Conservation (phyloP, 2,888 invertebrate genomes). For the Ormyrus labotus region DNA sequence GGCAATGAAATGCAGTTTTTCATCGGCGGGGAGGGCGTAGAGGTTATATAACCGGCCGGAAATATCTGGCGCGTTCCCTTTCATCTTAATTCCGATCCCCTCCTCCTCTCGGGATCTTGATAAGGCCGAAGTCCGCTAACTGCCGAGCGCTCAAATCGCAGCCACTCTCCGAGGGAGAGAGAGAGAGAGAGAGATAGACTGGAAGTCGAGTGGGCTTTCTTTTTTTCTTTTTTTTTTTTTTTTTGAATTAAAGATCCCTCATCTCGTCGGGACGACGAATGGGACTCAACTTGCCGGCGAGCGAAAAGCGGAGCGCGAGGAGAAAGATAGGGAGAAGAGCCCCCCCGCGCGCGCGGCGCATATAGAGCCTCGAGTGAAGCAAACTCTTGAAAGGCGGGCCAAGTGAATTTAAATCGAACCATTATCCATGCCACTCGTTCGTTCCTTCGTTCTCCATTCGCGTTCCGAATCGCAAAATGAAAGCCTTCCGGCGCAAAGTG, state of each 20-base stretch:
- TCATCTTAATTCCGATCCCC: conserved; percentile 43
- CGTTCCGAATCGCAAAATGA: conserved; percentile 48
- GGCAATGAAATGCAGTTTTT: no score
- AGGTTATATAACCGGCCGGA: background rate
- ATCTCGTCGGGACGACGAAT: conserved; percentile 25
- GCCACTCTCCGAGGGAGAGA: conserved; percentile 1
- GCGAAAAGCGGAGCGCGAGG: no score
- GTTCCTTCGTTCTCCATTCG: conserved; percentile 23
- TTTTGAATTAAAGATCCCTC: conserved; percentile 48
- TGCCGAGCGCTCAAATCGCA: conserved; percentile 41
- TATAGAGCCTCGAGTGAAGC: conserved; percentile 10
- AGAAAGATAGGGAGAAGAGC: conserved; percentile 8
- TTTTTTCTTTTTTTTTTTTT: background rate
- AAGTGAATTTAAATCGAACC: conserved; percentile 58
- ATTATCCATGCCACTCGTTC: conserved; percentile 51
- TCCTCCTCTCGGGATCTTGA: conserved; percentile 32
- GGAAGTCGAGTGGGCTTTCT: background rate
- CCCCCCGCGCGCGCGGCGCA: no score
- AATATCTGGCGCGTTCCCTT: conserved; percentile 33
- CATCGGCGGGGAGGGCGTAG: no score
- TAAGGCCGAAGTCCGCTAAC: conserved; percentile 29
- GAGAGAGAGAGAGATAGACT: no score
- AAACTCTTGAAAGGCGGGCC: conserved; percentile 50
- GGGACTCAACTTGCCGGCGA: background rate
- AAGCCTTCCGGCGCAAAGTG: conserved; percentile 47